Base-by-base conservation (phyloP, 2,113 vertebrate genomes). In the Chroicocephalus ridibundus region DNA sequence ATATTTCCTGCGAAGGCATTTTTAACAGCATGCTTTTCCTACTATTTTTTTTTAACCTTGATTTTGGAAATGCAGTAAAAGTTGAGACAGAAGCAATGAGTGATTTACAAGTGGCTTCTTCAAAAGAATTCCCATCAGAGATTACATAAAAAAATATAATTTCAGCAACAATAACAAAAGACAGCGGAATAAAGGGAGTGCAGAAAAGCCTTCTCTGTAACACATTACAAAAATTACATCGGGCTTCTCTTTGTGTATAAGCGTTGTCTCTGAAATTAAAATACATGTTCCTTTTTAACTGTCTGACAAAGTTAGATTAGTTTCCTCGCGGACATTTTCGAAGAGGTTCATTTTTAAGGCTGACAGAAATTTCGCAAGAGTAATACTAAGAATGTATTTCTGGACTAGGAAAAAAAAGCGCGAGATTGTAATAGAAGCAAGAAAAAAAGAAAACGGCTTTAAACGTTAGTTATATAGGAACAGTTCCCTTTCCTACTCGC, bases 31-130 rank as follows among this genome's bases (percentile, higher is more conserved):
- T 8, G 60, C 60, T 8, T 89, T 87, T 82, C 51, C 51, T 72
- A 58, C 34, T 61, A 36, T 38, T 15, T 66, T 66, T 64, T 36
- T 40, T 66, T 21, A 84, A 93, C 83, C 80, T 93, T 94, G 82
- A 91, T 97, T 97, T 97, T 97, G 92, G 85, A 90, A 96, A 44
- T 68, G 85, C 75, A 24, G 65, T 70, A 70, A 52, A 80, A 93
- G 86, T 90, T 91, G 86, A 85, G 51, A 38, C 31, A 69, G 96
- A 87, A 83, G 85, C 91, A 77, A 47, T 74, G 93, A 97, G 85
- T 97, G 95, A 97, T 98, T 98, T 96, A 96, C 95, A 97, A 96
- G 96, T 96, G 86, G 54, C 90, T 93, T 93, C 96, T 98, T 98
- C 93, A 81, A 79, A 97, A 93, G 86, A 96, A 97, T 97, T 96